Evolutionary conservation across 2,797 vertebrate genomes (phyloP), one percentile per base, ranked within the genome.

Genomic region (Amblyopsis hoosieri): DNA sequence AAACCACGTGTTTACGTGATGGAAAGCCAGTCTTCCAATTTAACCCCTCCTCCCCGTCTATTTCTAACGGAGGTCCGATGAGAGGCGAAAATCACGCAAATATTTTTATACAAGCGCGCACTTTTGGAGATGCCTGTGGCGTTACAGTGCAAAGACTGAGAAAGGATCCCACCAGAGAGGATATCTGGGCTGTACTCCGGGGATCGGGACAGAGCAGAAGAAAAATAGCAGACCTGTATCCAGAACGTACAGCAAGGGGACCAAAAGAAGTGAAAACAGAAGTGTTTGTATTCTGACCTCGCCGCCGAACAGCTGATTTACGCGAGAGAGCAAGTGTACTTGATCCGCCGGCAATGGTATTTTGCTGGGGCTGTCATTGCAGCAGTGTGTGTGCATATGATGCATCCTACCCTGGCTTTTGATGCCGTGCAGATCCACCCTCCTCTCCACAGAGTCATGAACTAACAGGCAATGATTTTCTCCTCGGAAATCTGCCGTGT

Each of bases 391-490:
- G 91, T 92, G 92, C 91, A 90, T 96, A 96, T 94, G 94, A 97
- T 95, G 95, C 93, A 94, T 95, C 94, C 94, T 93, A 92, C 92
- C 92, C 87, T 92, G 94, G 94, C 94, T 94, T 94, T 93, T 91
- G 93, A 94, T 95, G 95, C 94, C 93, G 94, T 93, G 93, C 95
- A 94, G 94, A 96, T 95, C 95, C 96, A 95, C 95, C 95, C 95
- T 93, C 85, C 87, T 88, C 87, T 95, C 94, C 87, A 94, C 92
- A 90, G 88, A 95, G 92, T 94, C 90, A 95, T 89, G 93, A 94
- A 96, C 93, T 95, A 84, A 93, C 87, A 92, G 94, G 94, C 94
- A 92, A 97, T 96, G 95, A 78, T 95, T 92, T 89, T 93, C 90
- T 94, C 91, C 91, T 90, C 83, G 94, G 92, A 93, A 92, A 94